These are phyloP conservation scores for Archaeoteleia sp. DNA, from an alignment of 2,888 invertebrate genomes.

Conservation along the genomic window DNA sequence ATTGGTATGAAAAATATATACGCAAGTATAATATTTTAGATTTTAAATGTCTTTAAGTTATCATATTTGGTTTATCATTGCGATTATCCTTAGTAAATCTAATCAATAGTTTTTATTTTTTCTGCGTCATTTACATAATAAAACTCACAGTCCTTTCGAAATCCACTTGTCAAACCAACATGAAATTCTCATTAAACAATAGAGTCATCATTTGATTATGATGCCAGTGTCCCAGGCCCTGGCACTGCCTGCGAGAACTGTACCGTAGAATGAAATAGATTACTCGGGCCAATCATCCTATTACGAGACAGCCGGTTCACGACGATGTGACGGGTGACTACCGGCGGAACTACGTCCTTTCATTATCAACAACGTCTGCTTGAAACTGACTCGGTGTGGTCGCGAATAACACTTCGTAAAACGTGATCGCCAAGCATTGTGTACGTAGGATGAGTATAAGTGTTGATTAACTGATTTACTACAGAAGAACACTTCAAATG, in stretches of 20 bases:
- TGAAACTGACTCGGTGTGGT: constrained; percentile 19
- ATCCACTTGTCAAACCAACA: constrained; percentile 26
- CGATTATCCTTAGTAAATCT: too few species aligned
- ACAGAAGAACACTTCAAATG: constrained; percentile 8
- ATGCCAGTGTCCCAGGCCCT: constrained; percentile 36
- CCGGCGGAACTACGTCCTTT: constrained; percentile 58
- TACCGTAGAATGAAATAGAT: constrained; percentile 60
- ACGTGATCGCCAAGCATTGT: constrained; percentile 11
- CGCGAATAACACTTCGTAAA: constrained; percentile 34
- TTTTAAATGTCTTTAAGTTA: too few species aligned
- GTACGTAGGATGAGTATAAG: constrained; percentile 21
- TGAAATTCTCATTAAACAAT: constrained; percentile 43
- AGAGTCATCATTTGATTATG: constrained; percentile 47
- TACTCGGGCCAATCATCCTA: constrained; percentile 67
- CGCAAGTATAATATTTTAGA: too few species aligned
- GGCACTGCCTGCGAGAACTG: constrained; percentile 20
- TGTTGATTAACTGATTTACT: constrained; percentile 24
- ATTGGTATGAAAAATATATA: too few species aligned
- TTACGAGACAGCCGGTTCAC: constrained; percentile 52
- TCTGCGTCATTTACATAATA: constrained; percentile 3
- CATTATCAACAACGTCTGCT: constrained; percentile 39
- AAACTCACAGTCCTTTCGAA: constrained; percentile 29
- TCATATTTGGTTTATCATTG: too few species aligned
- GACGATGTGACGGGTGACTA: constrained; percentile 45
- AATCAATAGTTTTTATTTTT: too few species aligned